A percentile compares a stretch with the other conserved stretches of the same genome.
Evolutionary conservation across 2,888 invertebrate genomes (phyloP).

Genomic region (Aspidapion aeneum): DNA sequence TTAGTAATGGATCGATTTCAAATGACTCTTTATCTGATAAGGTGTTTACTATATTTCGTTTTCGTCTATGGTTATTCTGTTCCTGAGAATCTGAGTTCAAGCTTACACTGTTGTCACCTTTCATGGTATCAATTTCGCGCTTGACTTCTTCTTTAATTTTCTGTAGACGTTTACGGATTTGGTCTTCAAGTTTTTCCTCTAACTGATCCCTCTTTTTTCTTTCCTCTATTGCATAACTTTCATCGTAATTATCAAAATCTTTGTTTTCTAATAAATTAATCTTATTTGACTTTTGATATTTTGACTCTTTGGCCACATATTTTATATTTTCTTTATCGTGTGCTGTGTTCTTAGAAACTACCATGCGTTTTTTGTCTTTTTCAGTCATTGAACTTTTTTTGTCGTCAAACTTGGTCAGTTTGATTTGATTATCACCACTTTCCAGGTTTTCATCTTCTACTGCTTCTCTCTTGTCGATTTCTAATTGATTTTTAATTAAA

Average conservation of each 20-base stretch:
- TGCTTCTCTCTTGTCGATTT: conserved; percentile 28
- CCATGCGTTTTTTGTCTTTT: conserved; percentile 12
- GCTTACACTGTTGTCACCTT: conserved; percentile 5
- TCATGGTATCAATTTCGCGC: conserved; percentile 32
- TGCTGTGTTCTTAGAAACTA: neutral
- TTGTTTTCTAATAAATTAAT: neutral
- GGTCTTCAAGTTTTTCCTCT: conserved; percentile 32
- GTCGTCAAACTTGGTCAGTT: conserved; percentile 23
- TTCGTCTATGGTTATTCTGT: conserved; percentile 27
- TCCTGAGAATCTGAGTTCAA: conserved; percentile 8
- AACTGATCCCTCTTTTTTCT: conserved; percentile 18
- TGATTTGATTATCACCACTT: conserved; percentile 30
- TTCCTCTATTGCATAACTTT: neutral
- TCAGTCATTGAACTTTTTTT: conserved; percentile 10
- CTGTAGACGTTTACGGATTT: conserved; percentile 35
- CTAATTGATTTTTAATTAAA: conserved; percentile 32
- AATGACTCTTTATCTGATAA: conserved; percentile 40
- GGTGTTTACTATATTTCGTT: conserved; percentile 32
- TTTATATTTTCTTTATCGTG: conserved; percentile 8
- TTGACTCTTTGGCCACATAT: neutral
- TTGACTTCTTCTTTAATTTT: conserved; percentile 38
- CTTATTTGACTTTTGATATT: conserved; percentile 11
- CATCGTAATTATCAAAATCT: neutral
- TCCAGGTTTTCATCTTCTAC: conserved; percentile 33
- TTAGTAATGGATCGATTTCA: conserved; percentile 37